Conservation (phyloP, 2,113 vertebrate species). For the Himantopus leucocephalus region DNA sequence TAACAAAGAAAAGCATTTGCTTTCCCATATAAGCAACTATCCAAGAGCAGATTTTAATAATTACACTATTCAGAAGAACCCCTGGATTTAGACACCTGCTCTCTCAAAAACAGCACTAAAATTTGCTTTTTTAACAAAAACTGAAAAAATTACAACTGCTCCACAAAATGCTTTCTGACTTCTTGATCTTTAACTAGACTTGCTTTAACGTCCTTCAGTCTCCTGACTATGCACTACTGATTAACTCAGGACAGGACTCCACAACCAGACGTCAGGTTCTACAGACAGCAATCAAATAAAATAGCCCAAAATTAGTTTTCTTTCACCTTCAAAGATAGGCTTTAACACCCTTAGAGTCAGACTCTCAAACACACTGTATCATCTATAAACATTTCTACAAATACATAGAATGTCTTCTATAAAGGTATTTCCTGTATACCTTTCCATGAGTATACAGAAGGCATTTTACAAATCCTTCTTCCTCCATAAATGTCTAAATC, state of each 20-base stretch:
- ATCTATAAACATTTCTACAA: not conserved
- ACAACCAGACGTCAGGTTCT: not conserved
- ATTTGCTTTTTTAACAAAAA: not conserved
- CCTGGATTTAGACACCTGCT: not conserved
- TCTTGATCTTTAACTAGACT: not conserved
- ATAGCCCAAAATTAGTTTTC: not conserved
- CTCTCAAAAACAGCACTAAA: not conserved
- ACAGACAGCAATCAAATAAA: not conserved
- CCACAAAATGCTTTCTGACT: not conserved
- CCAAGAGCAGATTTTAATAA: not conserved
- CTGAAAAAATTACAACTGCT: not conserved
- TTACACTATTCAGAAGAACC: not conserved
- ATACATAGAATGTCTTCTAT: not conserved
- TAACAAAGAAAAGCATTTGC: constrained; percentile 5
- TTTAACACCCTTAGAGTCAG: not conserved
- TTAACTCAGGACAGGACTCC: not conserved
- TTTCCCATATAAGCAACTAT: not conserved
- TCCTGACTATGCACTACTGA: not conserved
- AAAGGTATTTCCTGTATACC: not conserved
- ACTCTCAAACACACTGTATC: not conserved
- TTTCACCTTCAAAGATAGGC: not conserved
- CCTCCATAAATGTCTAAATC: not conserved
- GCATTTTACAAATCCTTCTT: not conserved
- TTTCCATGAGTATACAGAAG: not conserved
- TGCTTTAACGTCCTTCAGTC: not conserved